Base-by-base conservation (phyloP, 2,888 invertebrate genomes). In the Anticlea derivata region DNA sequence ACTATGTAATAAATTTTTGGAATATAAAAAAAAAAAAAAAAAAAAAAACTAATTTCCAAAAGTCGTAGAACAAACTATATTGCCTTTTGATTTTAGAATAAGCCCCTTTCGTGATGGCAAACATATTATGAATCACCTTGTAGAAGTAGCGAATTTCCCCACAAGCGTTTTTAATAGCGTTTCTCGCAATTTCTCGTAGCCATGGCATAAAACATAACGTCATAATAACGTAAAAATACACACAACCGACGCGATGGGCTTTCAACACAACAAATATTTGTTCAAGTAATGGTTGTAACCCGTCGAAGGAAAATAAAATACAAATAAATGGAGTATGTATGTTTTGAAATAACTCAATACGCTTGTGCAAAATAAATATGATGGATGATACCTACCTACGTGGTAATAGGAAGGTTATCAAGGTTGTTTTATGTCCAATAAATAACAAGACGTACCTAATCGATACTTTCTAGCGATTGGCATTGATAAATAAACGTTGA, bases 231-330 rank as follows among this genome's bases (percentile, higher is more conserved):
- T 66, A 66, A 68, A 70, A 70, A 70, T 65, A 72, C 70, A 75
- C 72, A 75, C 68, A 73, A 49, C 43, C 51, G 57, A 58, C 60
- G 60, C 60, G 64, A 69, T 68, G 70, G 71, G 80, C 79, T 78
- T 75, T 80, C 75, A 77, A 61, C 65, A 63, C 63, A 49, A 59
- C 72, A 78, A 84, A 85, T 80, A 74, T 85, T 83, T 75, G 70
- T 50, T 30, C 70, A 70, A 74, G 80, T 83, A 84, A 85, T 84
- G 82, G 83, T 64, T 60, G 67, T 59, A 60, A 65, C 66, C 67
- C 59, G 64, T 50, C 55, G 58, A 63, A 69, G 65, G 69, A 73
- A 72, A 72, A 75, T 75, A 70, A 73, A 74, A 70, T 66, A 73
- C 66, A 75, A 73, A 74, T 68, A 71, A 67, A 65, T 50, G 50